Evolutionary conservation across 2,113 vertebrate genomes (phyloP), one percentile per base, ranked within the genome.

Genomic region (Colinus virginianus): DNA sequence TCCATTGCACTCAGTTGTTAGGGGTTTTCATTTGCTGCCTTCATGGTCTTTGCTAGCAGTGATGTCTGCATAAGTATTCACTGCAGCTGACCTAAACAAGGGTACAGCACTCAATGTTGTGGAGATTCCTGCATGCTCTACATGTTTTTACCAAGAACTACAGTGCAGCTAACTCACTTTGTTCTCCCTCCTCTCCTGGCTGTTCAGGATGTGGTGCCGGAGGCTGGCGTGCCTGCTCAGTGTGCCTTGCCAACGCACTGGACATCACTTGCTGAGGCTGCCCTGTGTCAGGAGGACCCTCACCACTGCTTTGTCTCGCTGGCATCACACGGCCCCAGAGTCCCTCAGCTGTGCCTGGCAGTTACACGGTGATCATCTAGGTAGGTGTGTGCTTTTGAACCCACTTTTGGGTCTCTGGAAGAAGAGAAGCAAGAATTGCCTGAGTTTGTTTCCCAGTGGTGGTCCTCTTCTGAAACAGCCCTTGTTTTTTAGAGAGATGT

Each of bases 361-460:
- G 62, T 79, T 98, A 66, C 97, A 97, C 10, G 67, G 53, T 10
- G 97, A 98, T 89, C 97, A 98, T 48, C 96, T 98, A 8, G 97
- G 98, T 98, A 95, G 88, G 97, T 94, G 72, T 75, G 17, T 23
- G 23, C 22, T 6, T 1, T 3, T 15, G 25, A 23, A 38, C 42
- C 86, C 68, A 66, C 38, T 68, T 22, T 11, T 19, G 32, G 11
- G 22, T 46, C 17, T 30, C 1, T 1, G 1, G 55, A 55, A 32
- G 53, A 32, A 49, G 34, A 59, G n/a, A 21, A 17, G 26, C 1
- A 42, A 26, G 36, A 12, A 26, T 48, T 48, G 28, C 17, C 61
- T n/a, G 14, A 4, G 55, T 18, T 30, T 3, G 4, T 26, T 81
- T 14, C 20, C 56, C 1, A 4, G 28, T 48, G 15, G 4, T 2